Evolutionary conservation across 2,113 vertebrate genomes (phyloP).

Genomic region (Pristiophorus japonicus): DNA sequence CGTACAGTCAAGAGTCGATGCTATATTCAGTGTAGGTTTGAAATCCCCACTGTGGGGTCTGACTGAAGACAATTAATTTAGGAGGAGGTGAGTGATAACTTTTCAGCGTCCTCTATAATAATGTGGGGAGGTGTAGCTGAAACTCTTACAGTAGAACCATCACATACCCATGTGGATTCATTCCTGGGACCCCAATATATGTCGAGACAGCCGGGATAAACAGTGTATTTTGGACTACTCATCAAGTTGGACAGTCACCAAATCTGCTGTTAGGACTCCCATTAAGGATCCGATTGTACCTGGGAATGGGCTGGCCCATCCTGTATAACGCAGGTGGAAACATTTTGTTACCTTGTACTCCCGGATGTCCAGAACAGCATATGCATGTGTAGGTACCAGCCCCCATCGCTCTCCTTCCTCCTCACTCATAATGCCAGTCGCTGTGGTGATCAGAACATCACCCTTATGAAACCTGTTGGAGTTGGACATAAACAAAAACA

Average conservation of each 20-base stretch:
- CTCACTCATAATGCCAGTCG: constrained; percentile 93
- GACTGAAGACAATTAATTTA: not conserved
- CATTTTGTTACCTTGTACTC: constrained; percentile 78
- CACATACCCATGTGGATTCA: not conserved
- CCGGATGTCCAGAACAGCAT: constrained; percentile 91
- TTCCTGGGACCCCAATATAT: not conserved
- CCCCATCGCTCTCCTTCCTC: constrained; percentile 94
- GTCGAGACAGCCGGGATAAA: too few species aligned
- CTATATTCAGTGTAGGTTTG: not conserved
- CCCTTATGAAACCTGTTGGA: constrained; percentile 90
- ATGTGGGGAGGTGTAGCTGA: not conserved
- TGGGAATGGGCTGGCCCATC: not conserved
- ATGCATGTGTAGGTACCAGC: constrained; percentile 92
- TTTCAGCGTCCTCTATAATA: not conserved
- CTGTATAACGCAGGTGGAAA: not conserved
- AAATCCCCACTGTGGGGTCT: not conserved
- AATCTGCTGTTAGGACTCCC: not conserved
- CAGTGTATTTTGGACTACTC: not conserved
- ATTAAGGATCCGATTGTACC: not conserved
- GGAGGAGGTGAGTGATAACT: too few species aligned
- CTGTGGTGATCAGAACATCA: constrained; percentile 89
- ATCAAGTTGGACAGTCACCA: not conserved
- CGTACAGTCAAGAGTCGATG: not conserved
- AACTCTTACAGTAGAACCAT: not conserved
- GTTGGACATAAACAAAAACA: not conserved